Base-by-base conservation (phyloP, 2,888 invertebrate genomes). In the Leucophora obtusa region DNA sequence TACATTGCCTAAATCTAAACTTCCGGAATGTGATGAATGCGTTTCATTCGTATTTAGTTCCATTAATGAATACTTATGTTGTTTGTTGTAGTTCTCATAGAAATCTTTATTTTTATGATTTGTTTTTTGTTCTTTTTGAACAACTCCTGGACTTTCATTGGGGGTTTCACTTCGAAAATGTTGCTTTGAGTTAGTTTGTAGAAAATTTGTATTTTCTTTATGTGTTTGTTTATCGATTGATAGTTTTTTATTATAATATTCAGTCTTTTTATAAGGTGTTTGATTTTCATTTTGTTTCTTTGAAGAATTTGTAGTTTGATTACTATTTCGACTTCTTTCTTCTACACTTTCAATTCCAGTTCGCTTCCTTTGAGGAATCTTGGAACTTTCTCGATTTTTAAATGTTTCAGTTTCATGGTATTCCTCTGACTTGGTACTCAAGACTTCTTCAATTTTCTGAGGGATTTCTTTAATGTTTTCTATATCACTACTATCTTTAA, bases 31-130 rank as follows among this genome's bases (percentile, higher is more conserved):
- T 47, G 43, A 4, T 47, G n/a, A 14, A 47, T 47, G 6, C n/a
- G 43, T 47, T 47, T 47, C n/a, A 47, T 47, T 62, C 0, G 18
- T n/a, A 15, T 35, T 28, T 1, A 9, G 15, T 35, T 58, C 62
- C 7, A n/a, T 21, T 38, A 62, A 14, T 1, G 18, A 51, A 18
- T 2, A 58, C 28, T 38, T 33, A 15, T 38, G 24, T 28, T 73
- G 38, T 9, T 50, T 63, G 62, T 69, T 38, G n/a, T 68, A 70
- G 47, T 77, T 71, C 24, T 77, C 43, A 14, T 24, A n/a, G 33
- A 8, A 9, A 15, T 35, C 8, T 11, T 2, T 38, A 38, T 1
- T 38, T 38, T 11, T 38, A 1, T 38, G 28, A 28, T 28, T 28
- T 28, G 28, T 28, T 28, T 28, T 28, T 6, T 4, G 15, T 6